phyloP scores from a whole-genome alignment of 35 echinoderm and acorn worm species.

The Anneissia japonica region DNA sequence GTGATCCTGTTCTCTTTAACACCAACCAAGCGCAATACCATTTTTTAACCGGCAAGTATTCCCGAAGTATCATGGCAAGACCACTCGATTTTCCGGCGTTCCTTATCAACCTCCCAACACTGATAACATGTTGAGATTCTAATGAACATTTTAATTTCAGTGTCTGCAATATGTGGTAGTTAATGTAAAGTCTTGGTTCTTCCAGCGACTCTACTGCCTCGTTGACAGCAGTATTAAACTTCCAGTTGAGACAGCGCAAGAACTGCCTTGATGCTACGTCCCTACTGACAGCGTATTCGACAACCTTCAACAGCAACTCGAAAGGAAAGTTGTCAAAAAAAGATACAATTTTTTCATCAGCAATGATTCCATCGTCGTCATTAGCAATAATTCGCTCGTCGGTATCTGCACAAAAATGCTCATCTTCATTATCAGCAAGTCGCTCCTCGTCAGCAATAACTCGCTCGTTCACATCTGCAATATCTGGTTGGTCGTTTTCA shows the following conservation, averaged over 20 bases:
- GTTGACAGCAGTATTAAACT: background rate
- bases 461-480: background rate
- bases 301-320: background rate
- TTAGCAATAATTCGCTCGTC: background rate
- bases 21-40: too few species aligned
- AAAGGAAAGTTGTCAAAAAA: slow-evolving; percentile 3
- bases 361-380: background rate
- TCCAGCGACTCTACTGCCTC: background rate
- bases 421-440: background rate
- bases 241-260: background rate
- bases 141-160: background rate
- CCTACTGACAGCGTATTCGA: background rate
- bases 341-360: background rate
- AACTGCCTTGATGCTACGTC: background rate
- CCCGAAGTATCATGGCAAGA: background rate
- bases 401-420: background rate
- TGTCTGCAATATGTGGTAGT: background rate
- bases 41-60: too few species aligned
- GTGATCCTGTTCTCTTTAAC: too few species aligned
- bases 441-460: background rate
- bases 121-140: background rate
- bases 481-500: background rate
- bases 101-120: background rate
- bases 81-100: background rate
- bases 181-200: background rate